A percentile compares a stretch with the other conserved stretches of the same genome.
Conservation (phyloP, 2,797 vertebrate species). For the Emydoidea blandingii region DNA sequence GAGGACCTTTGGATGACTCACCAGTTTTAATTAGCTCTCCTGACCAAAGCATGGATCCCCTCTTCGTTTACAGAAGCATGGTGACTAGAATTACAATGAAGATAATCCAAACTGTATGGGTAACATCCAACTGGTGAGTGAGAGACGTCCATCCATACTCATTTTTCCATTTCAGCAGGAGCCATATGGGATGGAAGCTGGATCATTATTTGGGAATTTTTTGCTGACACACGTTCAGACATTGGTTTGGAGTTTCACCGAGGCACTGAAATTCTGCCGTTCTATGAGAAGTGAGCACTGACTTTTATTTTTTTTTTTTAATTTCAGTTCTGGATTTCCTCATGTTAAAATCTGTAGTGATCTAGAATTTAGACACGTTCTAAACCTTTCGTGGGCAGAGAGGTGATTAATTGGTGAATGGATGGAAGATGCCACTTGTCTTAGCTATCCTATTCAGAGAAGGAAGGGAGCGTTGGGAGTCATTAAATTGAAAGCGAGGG, state of each 20-base stretch:
- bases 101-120: constrained; percentile 76
- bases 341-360: constrained; percentile 61
- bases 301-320: constrained; percentile 18
- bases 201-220: constrained; percentile 70
- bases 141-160: constrained; percentile 74
- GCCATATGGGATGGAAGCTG: constrained; percentile 64
- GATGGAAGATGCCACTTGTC: constrained; percentile 60
- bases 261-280: constrained; percentile 56
- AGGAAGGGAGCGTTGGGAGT: constrained; percentile 32
- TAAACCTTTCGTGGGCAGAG: constrained; percentile 1
- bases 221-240: constrained; percentile 64
- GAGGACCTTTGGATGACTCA: constrained; percentile 62
- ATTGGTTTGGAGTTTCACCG: constrained; percentile 55
- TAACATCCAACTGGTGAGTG: constrained; percentile 74
- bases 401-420: constrained; percentile 53
- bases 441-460: constrained; percentile 63
- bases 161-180: constrained; percentile 71
- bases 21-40: constrained; percentile 75
- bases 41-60: constrained; percentile 59
- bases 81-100: constrained; percentile 77
- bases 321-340: constrained; percentile 69
- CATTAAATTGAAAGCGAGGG: background rate
- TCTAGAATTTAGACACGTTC: constrained; percentile 35
- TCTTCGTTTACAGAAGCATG: constrained; percentile 53
- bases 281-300: constrained; percentile 50